Conservation (phyloP, 2,888 invertebrate species). For the Eueremaeus valkanovi region DNA sequence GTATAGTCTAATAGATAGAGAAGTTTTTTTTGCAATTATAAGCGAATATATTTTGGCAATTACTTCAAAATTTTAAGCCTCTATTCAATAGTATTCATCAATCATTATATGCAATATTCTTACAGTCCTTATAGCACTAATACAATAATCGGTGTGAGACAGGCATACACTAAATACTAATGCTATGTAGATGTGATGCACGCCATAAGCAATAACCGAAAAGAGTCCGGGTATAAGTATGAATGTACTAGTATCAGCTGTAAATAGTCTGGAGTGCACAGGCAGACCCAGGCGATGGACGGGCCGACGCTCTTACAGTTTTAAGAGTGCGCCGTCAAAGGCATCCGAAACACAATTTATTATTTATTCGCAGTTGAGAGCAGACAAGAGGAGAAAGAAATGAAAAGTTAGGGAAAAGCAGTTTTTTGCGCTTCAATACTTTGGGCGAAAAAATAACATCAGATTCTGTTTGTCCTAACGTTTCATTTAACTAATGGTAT, state of each 20-base stretch:
- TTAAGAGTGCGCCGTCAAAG: conserved; percentile 16
- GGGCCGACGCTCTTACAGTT: not conserved
- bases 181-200: conserved; percentile 1
- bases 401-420: not conserved
- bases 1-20: no score
- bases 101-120: conserved; percentile 4
- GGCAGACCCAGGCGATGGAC: not conserved
- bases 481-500: not conserved
- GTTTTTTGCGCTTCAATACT: not conserved
- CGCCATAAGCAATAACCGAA: conserved; percentile 3
- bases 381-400: not conserved
- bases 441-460: not conserved
- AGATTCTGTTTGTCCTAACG: not conserved
- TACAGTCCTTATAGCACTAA: not conserved
- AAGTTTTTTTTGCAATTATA: not conserved
- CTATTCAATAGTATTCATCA: conserved; percentile 12
- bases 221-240: not conserved
- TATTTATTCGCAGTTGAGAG: not conserved
- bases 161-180: conserved; percentile 21
- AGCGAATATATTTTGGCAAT: not conserved
- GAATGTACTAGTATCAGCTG: no score
- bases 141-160: conserved; percentile 19
- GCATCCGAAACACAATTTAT: conserved; percentile 28
- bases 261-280: no score
- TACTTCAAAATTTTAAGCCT: not conserved